Conservation (phyloP, 2,797 vertebrate species). For the Gobionotothen gibberifrons region DNA sequence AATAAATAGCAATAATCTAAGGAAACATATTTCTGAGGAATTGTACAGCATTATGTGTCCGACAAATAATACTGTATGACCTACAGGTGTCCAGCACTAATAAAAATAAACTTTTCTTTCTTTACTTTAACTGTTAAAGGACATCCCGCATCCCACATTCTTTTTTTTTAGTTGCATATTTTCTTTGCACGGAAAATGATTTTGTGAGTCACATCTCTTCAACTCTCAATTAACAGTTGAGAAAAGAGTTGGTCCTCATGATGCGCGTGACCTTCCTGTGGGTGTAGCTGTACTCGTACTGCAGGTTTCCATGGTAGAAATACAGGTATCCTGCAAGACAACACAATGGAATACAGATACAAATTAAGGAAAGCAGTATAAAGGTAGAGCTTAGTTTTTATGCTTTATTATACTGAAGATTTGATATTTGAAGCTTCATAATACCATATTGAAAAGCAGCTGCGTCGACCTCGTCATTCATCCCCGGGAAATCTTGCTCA, state of each 20-base stretch:
- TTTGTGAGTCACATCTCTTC: neutral
- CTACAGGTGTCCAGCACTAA: constrained; percentile 62
- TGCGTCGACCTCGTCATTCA: constrained; percentile 92
- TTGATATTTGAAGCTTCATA: neutral
- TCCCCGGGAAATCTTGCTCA: constrained; percentile 90
- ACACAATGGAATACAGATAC: neutral
- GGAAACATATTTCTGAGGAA: constrained; percentile 28
- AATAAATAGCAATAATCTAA: constrained; percentile 64
- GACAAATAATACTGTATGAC: constrained; percentile 4
- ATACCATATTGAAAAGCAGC: constrained; percentile 89
- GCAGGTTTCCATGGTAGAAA: constrained; percentile 89
- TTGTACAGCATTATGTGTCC: constrained; percentile 54
- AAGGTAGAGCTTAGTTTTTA: neutral
- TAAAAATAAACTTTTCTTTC: constrained; percentile 13
- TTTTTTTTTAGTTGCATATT: neutral
- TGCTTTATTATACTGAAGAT: neutral
- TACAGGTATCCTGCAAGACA: constrained; percentile 88
- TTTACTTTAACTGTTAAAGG: constrained; percentile 6
- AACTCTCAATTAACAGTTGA: constrained; percentile 87
- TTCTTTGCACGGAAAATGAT: neutral
- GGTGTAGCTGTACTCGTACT: constrained; percentile 92
- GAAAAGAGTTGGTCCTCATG: constrained; percentile 88
- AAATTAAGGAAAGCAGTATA: neutral
- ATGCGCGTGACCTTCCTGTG: constrained; percentile 88
- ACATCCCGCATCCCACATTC: neutral